phyloP scores from a whole-genome alignment of 2,113 vertebrate species.

The Mirounga angustirostris region DNA sequence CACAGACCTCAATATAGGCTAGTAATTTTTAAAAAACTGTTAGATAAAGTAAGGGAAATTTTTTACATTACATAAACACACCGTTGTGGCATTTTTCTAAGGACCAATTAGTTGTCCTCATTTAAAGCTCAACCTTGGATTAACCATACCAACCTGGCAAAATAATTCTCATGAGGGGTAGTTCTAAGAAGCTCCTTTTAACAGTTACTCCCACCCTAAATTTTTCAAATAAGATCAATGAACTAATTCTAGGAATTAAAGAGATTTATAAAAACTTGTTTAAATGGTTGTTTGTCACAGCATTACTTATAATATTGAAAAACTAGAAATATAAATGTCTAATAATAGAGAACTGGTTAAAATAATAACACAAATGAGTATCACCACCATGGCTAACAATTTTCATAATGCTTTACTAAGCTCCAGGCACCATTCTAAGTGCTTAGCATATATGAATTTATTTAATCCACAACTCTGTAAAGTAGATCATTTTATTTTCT shows the following conservation, averaged over 20 bases:
- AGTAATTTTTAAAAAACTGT: neutral
- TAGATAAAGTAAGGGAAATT: neutral
- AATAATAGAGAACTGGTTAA: neutral
- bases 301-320: neutral
- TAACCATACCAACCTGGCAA: conserved; percentile 8
- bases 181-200: neutral
- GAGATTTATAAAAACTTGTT: neutral
- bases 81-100: neutral
- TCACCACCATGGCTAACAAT: neutral
- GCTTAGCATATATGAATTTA: neutral
- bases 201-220: neutral
- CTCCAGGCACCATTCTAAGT: neutral
- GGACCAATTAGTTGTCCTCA: neutral
- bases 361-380: neutral
- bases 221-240: neutral
- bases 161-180: neutral
- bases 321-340: neutral
- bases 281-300: conserved; percentile 3
- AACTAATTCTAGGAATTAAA: conserved; percentile 11
- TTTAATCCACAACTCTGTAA: neutral
- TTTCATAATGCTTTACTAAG: neutral
- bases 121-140: neutral
- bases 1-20: neutral
- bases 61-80: neutral
- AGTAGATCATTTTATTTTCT: neutral